Evolutionary conservation across 2,797 vertebrate species (phyloP).

Genomic region (Sphaeramia orbicularis): DNA sequence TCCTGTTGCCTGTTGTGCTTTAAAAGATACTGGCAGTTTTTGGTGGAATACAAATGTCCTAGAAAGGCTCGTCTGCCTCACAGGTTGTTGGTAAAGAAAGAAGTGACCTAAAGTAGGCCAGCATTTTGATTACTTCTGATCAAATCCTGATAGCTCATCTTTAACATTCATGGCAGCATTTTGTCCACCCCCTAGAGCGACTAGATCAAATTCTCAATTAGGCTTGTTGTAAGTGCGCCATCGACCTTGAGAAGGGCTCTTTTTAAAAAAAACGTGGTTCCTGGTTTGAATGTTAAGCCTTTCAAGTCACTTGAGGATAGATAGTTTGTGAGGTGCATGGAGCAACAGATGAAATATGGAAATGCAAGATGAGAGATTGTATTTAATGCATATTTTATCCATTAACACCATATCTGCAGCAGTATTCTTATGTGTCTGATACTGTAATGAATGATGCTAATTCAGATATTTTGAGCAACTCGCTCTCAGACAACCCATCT

Average conservation of each 20-base stretch:
- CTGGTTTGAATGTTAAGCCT: constrained; percentile 75
- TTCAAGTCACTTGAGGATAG: constrained; percentile 63
- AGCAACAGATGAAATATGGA: constrained; percentile 19
- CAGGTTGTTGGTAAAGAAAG: constrained; percentile 45
- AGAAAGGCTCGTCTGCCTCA: constrained; percentile 24
- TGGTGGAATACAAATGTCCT: constrained; percentile 45
- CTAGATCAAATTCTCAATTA: constrained; percentile 84
- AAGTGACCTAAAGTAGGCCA: constrained; percentile 67
- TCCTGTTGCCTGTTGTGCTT: constrained; percentile 13
- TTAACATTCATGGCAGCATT: constrained; percentile 77
- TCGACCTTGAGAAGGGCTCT: constrained; percentile 74
- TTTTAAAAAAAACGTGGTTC: constrained; percentile 45
- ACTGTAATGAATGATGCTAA: constrained; percentile 41
- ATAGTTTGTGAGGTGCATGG: constrained; percentile 34
- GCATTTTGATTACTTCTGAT: constrained; percentile 77
- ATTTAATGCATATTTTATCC: constrained; percentile 3
- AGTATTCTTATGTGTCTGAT: constrained; percentile 4
- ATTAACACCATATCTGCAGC: constrained; percentile 10
- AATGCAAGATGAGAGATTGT: constrained; percentile 15
- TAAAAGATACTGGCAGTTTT: background rate
- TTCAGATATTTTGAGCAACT: constrained; percentile 18
- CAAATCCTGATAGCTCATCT: constrained; percentile 74
- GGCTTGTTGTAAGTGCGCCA: constrained; percentile 73
- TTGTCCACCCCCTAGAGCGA: constrained; percentile 71
- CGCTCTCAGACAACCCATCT: constrained; percentile 33